Conservation (phyloP, 2,797 vertebrate genomes). For the Brachyalestes nurse region DNA sequence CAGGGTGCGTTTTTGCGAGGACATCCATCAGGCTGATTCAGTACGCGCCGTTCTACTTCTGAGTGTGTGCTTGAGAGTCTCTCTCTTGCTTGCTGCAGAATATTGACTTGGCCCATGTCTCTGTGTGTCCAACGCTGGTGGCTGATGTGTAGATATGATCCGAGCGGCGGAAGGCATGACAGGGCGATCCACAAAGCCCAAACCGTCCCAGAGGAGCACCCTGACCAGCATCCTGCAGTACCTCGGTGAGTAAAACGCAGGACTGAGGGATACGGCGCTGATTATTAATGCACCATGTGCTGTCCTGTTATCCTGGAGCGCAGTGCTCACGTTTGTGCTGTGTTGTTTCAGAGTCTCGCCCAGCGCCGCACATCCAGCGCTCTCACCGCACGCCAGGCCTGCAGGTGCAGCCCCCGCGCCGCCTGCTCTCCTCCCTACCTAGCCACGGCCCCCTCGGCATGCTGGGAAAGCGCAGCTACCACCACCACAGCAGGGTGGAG, state of each 20-base stretch:
- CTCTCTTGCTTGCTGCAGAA: constrained; percentile 47
- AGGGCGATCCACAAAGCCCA: constrained; percentile 89
- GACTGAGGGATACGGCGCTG: constrained; percentile 40
- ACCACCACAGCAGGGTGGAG: constrained; percentile 92
- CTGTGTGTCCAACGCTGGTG: constrained; percentile 64
- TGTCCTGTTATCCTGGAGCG: background rate
- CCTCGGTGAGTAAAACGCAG: constrained; percentile 81
- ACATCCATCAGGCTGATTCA: constrained; percentile 41
- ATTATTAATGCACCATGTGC: constrained; percentile 39
- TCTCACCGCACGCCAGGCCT: constrained; percentile 90
- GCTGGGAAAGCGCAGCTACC: constrained; percentile 95
- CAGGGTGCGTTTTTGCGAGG: constrained; percentile 17
- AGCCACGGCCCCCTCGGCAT: constrained; percentile 89
- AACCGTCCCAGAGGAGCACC: constrained; percentile 88
- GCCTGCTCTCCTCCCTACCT: constrained; percentile 87
- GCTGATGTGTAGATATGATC: constrained; percentile 89
- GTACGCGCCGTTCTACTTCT: constrained; percentile 7
- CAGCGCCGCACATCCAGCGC: constrained; percentile 82
- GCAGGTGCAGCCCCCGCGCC: constrained; percentile 86
- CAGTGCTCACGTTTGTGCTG: constrained; percentile 33
- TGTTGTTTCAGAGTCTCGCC: constrained; percentile 88
- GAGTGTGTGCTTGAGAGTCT: constrained; percentile 40
- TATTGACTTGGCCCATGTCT: constrained; percentile 56
- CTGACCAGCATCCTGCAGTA: constrained; percentile 95
- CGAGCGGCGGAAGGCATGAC: constrained; percentile 89